Evolutionary conservation across 2,888 invertebrate genomes (phyloP).

Genomic region (Hypomecis punctinalis): DNA sequence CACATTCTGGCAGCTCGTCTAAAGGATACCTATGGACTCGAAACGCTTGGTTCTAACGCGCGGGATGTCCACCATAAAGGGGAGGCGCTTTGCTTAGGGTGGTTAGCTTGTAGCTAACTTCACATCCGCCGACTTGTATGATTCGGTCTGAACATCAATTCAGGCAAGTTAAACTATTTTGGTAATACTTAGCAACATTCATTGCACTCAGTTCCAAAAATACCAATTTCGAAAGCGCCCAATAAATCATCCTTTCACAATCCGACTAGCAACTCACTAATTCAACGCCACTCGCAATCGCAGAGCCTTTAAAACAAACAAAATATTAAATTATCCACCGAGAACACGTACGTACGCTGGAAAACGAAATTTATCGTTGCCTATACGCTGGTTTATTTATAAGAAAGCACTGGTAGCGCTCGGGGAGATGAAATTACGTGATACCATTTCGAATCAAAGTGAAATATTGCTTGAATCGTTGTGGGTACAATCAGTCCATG

Average conservation of each 20-base stretch:
- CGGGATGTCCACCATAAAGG: too few species aligned
- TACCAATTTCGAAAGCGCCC: conserved; percentile 5
- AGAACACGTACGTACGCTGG: conserved; percentile 75
- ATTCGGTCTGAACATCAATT: too few species aligned
- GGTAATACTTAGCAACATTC: too few species aligned
- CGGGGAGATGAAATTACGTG: conserved; percentile 84
- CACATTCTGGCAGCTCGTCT: too few species aligned
- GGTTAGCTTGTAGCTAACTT: too few species aligned
- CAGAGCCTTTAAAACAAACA: conserved; percentile 69
- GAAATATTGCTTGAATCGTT: conserved; percentile 69
- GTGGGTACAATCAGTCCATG: conserved; percentile 48
- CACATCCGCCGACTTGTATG: too few species aligned
- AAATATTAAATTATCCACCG: conserved; percentile 78
- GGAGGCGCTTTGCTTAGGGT: too few species aligned
- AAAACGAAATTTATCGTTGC: conserved; percentile 80
- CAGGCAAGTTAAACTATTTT: too few species aligned
- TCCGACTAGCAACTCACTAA: conserved; percentile 51
- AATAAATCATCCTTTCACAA: conserved; percentile 40
- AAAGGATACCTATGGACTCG: too few species aligned
- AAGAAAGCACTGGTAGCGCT: conserved; percentile 76
- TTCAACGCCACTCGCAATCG: conserved; percentile 67
- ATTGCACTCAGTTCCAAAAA: not conserved
- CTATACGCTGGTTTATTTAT: conserved; percentile 84
- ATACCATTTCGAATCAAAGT: conserved; percentile 83
- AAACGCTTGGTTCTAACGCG: too few species aligned